Base-by-base conservation (phyloP, 1,140 invertebrate species). In the Brachionus paranguensis region DNA sequence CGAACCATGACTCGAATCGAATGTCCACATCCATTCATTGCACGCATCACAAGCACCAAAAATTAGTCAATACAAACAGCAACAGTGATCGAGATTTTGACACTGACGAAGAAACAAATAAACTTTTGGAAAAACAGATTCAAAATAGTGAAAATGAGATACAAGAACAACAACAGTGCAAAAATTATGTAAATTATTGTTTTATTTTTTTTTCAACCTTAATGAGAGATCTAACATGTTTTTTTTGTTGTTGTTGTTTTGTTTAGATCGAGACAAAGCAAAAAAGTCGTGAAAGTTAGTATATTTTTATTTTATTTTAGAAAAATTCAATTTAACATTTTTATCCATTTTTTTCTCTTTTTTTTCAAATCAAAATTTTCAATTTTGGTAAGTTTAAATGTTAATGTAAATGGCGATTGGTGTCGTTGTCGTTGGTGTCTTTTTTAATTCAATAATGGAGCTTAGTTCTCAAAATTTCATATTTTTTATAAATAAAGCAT, bases 91-190 rank as follows among this genome's bases (percentile, higher is more conserved):
- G 45, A 86, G 89, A 89, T 85, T 89, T 86, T 85, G 89, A 90
- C 78, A 89, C 88, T 64, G 89, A 90, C 86, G 88, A 89, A 85
- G 89, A 90, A 84, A 90, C 89, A 43, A 88, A 90, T 65, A 86
- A 88, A 47, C 84, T 89, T 45, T 85, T 90, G 50, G 87, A 88
- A 76, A 27, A 86, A 84, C 55, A 85, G 87, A 74, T 86, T 86
- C 20, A 87, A 86, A 43, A 85, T 87, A 29, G 87, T 87, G 83
- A 85, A 87, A 79, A 86, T 86, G 78, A 87, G 88, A 86, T 87
- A 87, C 84, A 84, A 24, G 24, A 24, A 70, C 41, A 68, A 87
- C 85, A 84, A 70, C 47, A 68, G 37, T 12, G 65, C n/a, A 78
- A 78, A 78, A 78, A 74, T 29, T 24, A 53, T 65, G 47, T 65